Evolutionary conservation across 1,140 invertebrate species (phyloP).

Genomic region (Atopsyche davidsoni): DNA sequence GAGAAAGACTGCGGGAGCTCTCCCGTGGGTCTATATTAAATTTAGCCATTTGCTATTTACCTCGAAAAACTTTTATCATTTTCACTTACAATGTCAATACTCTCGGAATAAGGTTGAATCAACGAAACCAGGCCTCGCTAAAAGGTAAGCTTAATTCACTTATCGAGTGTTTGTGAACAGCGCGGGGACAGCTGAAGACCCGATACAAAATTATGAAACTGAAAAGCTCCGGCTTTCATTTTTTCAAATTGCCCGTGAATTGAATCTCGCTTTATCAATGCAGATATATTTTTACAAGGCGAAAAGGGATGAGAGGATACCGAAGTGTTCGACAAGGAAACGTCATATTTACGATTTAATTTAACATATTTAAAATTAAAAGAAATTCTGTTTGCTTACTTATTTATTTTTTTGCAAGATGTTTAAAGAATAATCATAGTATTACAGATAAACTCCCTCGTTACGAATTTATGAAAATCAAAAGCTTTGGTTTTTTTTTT

Average conservation of each 20-base stretch:
- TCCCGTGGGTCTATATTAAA: conserved; percentile 19
- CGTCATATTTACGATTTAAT: too few relatives aligned
- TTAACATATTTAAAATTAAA: too few relatives aligned
- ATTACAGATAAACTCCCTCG: too few relatives aligned
- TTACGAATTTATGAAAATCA: too few relatives aligned
- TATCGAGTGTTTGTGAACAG: conserved; percentile 9
- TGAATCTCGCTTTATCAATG: conserved; percentile 9
- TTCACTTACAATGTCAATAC: conserved; percentile 22
- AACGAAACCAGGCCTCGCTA: conserved; percentile 7
- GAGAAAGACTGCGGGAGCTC: not conserved
- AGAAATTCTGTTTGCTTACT: too few relatives aligned
- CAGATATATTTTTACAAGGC: too few relatives aligned
- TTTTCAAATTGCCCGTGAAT: conserved; percentile 1
- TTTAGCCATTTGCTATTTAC: conserved; percentile 28
- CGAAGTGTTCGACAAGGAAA: too few relatives aligned
- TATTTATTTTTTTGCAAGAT: too few relatives aligned
- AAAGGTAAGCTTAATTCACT: conserved; percentile 26
- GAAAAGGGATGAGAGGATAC: too few relatives aligned
- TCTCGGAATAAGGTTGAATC: conserved; percentile 18
- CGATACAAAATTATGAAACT: conserved; percentile 18
- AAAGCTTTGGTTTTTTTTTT: too few relatives aligned
- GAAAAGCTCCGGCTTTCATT: not conserved
- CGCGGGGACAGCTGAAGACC: not conserved
- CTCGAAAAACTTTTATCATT: conserved; percentile 27
- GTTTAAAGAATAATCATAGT: too few relatives aligned